Percentiles rank a stretch among this genome's conserved stretches.
Evolutionary conservation across 2,113 vertebrate genomes (phyloP).

Genomic region (Zapus hudsonius): DNA sequence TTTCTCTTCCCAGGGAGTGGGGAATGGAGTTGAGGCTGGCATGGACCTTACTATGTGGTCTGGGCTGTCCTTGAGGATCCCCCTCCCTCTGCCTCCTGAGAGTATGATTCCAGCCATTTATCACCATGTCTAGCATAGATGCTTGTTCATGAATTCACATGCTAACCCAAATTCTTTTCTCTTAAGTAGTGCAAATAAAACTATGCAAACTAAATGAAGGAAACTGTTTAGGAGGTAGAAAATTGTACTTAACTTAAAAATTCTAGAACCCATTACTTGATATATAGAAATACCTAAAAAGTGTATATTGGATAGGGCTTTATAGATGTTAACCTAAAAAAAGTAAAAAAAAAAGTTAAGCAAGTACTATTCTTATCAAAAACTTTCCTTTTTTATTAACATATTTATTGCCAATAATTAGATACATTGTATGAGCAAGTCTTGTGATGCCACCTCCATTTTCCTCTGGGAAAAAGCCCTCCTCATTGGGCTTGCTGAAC

Average conservation of each 20-base stretch:
- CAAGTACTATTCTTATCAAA: too few species aligned
- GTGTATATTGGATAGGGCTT: neutral
- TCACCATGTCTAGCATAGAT: neutral
- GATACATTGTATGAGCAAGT: too few species aligned
- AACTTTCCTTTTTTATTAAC: too few species aligned
- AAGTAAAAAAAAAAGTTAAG: neutral
- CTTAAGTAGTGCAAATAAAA: neutral
- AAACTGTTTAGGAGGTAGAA: neutral
- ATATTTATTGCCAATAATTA: too few species aligned
- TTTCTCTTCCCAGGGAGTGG: neutral
- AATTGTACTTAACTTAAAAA: neutral
- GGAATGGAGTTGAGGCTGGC: neutral
- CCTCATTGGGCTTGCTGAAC: too few species aligned
- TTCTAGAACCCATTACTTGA: neutral
- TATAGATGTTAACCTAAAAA: neutral
- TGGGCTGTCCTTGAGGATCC: neutral
- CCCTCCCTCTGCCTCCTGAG: neutral
- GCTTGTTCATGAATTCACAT: neutral
- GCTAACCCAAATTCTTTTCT: conserved; percentile 3
- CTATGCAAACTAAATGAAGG: neutral
- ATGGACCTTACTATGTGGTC: neutral
- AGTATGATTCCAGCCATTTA: neutral
- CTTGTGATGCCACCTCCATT: too few species aligned
- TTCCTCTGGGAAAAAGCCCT: too few species aligned
- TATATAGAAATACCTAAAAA: neutral